Base-by-base conservation (phyloP, 2,797 vertebrate genomes). In the Columba guinea region DNA sequence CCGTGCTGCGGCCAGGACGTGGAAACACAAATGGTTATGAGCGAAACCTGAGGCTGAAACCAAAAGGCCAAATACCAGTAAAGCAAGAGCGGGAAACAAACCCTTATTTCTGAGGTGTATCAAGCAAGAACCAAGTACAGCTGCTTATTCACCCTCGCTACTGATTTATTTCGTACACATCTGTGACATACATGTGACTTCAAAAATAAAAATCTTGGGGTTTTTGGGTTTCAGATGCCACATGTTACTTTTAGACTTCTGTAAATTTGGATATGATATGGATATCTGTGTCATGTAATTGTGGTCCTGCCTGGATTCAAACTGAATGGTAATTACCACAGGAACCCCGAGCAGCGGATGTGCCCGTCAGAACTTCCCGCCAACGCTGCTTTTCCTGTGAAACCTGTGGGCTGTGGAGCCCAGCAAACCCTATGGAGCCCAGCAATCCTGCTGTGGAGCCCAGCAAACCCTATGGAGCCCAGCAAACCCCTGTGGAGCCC, bases 21-120 rank as follows among this genome's bases (percentile, higher is more conserved):
- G 28, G 56, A 75, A 81, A 84, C 70, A 52, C 60, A 74, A 91
- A 94, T 94, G 12, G 11, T 53, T 55, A 78, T 69, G 91, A 97
- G 93, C 80, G 56, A 89, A 81, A 79, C 24, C 94, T 51, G 53
- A 96, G 83, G 76, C 94, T 56, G 74, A 76, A 81, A 91, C 82
- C 70, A 93, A 76, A 95, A 91, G 85, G 68, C 58, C 68, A 94
- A 80, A 69, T 55, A 87, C 46, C 78, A 82, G 59, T 67, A 84
- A 74, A 58, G 74, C 65, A 49, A 51, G 90, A 60, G 78, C 84
- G 85, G 84, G 90, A 91, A 94, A 74, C 41, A 37, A 58, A 39
- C 17, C 70, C 37, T 23, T 49, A 68, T 70, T 94, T 60, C 94
- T 85, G 70, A 95, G 89, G 64, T 68, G 55, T 69, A 62, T 84